Base-by-base conservation (phyloP, 2,888 invertebrate species). In the Galeruca laticollis region DNA sequence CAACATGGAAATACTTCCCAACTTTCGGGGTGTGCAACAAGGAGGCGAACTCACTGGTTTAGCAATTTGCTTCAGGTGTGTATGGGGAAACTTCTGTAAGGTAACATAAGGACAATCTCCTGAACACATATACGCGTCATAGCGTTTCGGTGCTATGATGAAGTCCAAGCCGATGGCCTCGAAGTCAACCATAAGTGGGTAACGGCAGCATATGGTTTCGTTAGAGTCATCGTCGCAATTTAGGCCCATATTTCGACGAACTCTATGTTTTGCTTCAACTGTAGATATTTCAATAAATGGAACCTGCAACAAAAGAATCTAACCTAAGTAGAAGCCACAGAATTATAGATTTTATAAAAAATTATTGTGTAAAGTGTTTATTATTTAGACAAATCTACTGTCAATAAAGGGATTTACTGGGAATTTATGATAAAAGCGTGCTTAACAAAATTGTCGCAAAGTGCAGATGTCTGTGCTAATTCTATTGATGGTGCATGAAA, bases 101-200 rank as follows among this genome's bases (percentile, higher is more conserved):
- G 95, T 95, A 61, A 95, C 92, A 86, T 92, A 93, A 0, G 94
- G 93, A 85, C 99, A 99, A 80, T 97, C 96, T 8, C 99, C 98
- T 65, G 95, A 92, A 87, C 99, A 99, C 87, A 97, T 97, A 87
- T 96, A 96, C 8, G 98, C 98, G 81, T 95, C 94, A 87, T 98
- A 99, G 71, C 92, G 89, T 81, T 95, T 96, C 0, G 99, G 99
- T 0, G 97, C 97, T 70, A 99, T 96, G 80, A 99, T 95, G 93
- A 97, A 99, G 83, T 98, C 96, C 97, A 98, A 98, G 31, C 97
- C 97, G 83, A 98, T 97, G 82, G 93, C 92, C 78, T 94, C 94
- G 84, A 99, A 99, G 87, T 98, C 96, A 15, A 99, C 96, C 13
- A 92, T 92, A 52, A 98, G 88, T 0, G 97, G 97, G 86, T 97